Percentiles rank a stretch among this genome's conserved stretches.
phyloP scores from a whole-genome alignment of 92 coral and sea anemone genomes.

The Palythoa heliodiscus region DNA sequence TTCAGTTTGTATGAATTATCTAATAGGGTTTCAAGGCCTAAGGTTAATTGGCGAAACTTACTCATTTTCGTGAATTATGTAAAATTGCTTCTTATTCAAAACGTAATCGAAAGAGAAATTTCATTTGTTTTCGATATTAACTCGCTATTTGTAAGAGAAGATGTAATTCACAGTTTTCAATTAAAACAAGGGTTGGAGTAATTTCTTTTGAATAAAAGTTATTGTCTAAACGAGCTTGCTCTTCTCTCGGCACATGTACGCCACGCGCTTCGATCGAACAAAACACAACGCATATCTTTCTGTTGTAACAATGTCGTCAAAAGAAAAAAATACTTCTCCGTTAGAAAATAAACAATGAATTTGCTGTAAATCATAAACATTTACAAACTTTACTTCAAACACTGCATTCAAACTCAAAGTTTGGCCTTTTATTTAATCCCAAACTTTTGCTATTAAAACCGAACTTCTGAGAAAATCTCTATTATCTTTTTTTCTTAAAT shows the following conservation, averaged over 20 bases:
- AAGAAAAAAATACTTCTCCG: constrained; percentile 25
- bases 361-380: constrained; percentile 7
- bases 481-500: not conserved
- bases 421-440: not conserved
- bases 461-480: not conserved
- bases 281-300: constrained; percentile 16
- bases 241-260: not conserved
- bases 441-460: not conserved
- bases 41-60: constrained; percentile 36
- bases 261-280: constrained; percentile 24
- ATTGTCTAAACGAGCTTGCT: constrained; percentile 16
- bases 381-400: constrained; percentile 3
- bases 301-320: constrained; percentile 25
- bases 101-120: constrained; percentile 37
- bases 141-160: constrained; percentile 34
- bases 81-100: constrained; percentile 37
- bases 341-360: constrained; percentile 42
- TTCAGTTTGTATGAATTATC: constrained; percentile 11
- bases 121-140: constrained; percentile 36
- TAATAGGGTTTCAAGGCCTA: constrained; percentile 7
- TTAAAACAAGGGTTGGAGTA: constrained; percentile 29
- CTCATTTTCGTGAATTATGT: constrained; percentile 38
- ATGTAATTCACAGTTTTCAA: constrained; percentile 41
- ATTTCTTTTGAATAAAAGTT: constrained; percentile 38
- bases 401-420: not conserved